Conservation (phyloP, 1,140 invertebrate species). For the Lerema accius region DNA sequence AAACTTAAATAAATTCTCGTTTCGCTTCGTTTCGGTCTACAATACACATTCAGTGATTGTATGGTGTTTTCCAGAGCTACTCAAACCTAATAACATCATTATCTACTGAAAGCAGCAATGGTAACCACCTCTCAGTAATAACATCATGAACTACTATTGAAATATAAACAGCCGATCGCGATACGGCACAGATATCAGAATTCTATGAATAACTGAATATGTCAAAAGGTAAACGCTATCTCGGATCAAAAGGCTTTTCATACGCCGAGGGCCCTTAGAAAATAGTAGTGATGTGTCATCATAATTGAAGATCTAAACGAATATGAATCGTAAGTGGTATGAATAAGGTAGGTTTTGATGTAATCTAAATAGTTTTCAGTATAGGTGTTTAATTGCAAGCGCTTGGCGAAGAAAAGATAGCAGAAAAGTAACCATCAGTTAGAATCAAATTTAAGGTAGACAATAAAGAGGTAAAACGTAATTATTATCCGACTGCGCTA, state of each 20-base stretch:
- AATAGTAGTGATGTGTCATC: constrained; percentile 41
- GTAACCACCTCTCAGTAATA: constrained; percentile 7
- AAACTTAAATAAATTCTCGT: too few species aligned
- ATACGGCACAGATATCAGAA: constrained; percentile 49
- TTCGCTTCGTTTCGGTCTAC: too few species aligned
- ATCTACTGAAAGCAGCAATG: background rate
- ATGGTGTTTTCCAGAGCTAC: too few species aligned
- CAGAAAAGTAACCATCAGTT: too few species aligned
- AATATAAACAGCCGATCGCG: constrained; percentile 41
- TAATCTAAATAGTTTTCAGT: background rate
- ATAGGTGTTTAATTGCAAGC: background rate
- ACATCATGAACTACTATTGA: constrained; percentile 22
- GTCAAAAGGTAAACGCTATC: constrained; percentile 55
- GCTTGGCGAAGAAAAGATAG: background rate
- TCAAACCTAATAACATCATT: too few species aligned
- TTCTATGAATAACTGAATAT: constrained; percentile 69
- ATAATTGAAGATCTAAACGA: background rate
- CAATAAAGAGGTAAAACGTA: too few species aligned
- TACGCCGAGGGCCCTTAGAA: constrained; percentile 37
- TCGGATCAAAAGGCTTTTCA: constrained; percentile 47
- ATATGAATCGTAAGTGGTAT: background rate
- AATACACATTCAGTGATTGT: too few species aligned
- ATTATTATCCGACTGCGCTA: too few species aligned
- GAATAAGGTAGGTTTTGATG: background rate
- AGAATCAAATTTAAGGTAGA: too few species aligned